Conservation (phyloP, 2,888 invertebrate genomes). For the Pristionchus maxplancki region DNA sequence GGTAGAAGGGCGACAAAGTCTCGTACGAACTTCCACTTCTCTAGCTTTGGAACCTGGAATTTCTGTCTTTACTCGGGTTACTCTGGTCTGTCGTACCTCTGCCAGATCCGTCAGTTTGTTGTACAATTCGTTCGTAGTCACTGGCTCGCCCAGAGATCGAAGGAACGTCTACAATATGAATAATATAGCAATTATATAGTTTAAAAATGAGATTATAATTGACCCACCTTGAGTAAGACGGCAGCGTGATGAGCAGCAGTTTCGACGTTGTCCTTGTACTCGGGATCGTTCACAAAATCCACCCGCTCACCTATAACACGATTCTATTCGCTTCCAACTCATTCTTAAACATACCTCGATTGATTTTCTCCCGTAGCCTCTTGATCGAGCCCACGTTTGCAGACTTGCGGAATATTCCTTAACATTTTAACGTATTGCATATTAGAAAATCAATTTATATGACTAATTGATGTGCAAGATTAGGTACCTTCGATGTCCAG, state of each 20-base stretch:
- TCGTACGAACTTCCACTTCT: conserved; percentile 67
- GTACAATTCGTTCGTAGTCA: conserved; percentile 75
- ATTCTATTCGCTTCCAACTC: neutral
- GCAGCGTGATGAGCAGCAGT: conserved; percentile 85
- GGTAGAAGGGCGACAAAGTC: conserved; percentile 72
- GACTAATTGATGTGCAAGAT: neutral
- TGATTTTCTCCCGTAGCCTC: conserved; percentile 89
- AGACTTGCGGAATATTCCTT: conserved; percentile 95
- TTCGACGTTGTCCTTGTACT: conserved; percentile 83
- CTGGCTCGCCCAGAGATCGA: conserved; percentile 77
- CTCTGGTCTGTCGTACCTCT: conserved; percentile 55
- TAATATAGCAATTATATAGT: neutral
- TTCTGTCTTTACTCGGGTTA: neutral
- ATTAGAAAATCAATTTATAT: neutral
- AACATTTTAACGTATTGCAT: conserved; percentile 81
- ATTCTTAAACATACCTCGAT: conserved; percentile 83
- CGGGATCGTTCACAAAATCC: conserved; percentile 82
- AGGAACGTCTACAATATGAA: conserved; percentile 58
- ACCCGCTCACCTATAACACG: conserved; percentile 81
- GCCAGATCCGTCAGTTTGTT: conserved; percentile 64
- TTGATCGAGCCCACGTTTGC: conserved; percentile 89
- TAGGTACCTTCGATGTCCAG: conserved; percentile 61
- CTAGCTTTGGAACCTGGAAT: conserved; percentile 58
- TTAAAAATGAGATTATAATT: conserved; percentile 78
- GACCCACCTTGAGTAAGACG: conserved; percentile 92